These are phyloP conservation scores for Stenodema calcarata DNA, from an alignment of 2,888 invertebrate genomes.

Conservation along the genomic window DNA sequence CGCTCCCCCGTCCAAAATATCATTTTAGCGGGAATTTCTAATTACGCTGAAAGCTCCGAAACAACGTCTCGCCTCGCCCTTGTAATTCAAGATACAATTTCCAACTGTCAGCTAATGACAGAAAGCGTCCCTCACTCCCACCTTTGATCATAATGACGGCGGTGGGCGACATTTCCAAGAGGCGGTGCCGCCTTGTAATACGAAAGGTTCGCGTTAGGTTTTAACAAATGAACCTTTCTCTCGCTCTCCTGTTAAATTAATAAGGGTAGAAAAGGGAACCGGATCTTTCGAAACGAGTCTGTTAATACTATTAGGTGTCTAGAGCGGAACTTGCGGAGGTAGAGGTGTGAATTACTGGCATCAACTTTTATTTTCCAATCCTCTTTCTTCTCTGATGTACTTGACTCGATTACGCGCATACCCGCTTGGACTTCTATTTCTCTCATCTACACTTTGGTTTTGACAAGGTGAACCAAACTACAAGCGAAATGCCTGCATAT, in stretches of 20 bases:
- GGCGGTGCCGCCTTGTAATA: neutral
- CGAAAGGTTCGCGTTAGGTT: neutral
- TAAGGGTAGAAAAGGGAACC: neutral
- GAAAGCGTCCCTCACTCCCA: neutral
- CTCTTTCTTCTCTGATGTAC: neutral
- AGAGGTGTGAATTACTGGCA: neutral
- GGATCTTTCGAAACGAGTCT: neutral
- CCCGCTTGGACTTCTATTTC: too few species aligned
- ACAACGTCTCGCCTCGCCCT: neutral
- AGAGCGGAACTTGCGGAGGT: neutral
- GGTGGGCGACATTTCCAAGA: neutral
- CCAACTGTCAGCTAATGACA: neutral
- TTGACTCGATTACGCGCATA: neutral
- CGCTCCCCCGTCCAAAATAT: neutral
- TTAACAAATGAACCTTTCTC: neutral
- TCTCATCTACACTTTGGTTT: too few species aligned
- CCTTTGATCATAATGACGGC: neutral
- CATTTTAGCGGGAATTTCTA: neutral
- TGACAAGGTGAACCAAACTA: too few species aligned
- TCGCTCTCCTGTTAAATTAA: neutral
- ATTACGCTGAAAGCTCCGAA: neutral
- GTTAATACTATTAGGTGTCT: neutral
- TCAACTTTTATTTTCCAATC: neutral
- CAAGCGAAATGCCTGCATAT: too few species aligned
- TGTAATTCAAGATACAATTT: neutral